Evolutionary conservation across 2,888 invertebrate species (phyloP), one percentile per base, ranked within the genome.

Genomic region (Ochropleura plecta): DNA sequence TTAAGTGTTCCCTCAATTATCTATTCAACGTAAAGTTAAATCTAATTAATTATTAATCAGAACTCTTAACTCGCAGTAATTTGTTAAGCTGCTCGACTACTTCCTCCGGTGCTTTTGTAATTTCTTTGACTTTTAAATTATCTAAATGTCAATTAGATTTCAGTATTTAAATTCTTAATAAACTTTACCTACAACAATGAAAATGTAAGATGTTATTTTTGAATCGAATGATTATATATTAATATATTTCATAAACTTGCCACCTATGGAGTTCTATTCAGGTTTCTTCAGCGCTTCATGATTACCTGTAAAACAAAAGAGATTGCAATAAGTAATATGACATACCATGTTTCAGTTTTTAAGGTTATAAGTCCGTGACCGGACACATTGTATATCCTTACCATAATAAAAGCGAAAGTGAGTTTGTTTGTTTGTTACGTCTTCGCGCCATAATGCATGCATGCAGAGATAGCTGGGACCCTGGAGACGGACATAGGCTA

Each of bases 41-140:
- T 70, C 76, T 78, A 80, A 87, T 85, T 83, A 83, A 85, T 87
- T 75, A 81, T 87, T 78, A 87, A 78, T 76, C 73, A 70, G 63
- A 65, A 57, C 9, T 73, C 68, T 68, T 48, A 79, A 30, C 65
- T 76, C 46, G n/a, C 42, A 12, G 67, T n/a, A 72, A 78, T 67
- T 75, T n/a, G 59, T 20, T 14, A 71, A 82, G 73, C 70, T 72
- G 18, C 42, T 48, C 49, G 51, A 71, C 51, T 72, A 73, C 64
- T 59, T 68, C 20, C 14, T n/a, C 57, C 42, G 68, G 49, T 51
- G 57, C 44, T 62, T 69, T 55, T 65, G 44, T 76, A 65, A 75
- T 78, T 75, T 74, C 57, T 78, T 81, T 78, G 73, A 75, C 70
- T 78, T 81, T 71, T 44, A 70, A 69, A 55, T 48, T 67, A 63